A percentile compares a stretch with the other conserved stretches of the same genome.
phyloP scores from a whole-genome alignment of 1,140 invertebrate species.

The Telenomus remus region DNA sequence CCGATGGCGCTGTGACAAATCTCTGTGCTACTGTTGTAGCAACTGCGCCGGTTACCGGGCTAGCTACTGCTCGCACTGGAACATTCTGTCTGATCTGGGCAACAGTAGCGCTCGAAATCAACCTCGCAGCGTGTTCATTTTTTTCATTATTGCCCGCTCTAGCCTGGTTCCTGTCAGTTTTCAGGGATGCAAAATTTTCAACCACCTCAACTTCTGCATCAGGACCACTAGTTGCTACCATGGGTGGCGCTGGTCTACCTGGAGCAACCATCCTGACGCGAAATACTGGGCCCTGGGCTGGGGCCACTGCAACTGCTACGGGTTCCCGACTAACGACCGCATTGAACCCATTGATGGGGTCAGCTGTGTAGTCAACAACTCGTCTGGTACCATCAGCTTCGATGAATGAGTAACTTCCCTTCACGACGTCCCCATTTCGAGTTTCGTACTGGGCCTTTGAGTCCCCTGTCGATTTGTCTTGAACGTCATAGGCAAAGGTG shows the following conservation, averaged over 20 bases:
- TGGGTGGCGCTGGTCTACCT: slow-evolving; percentile 38
- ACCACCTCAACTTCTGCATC: slow-evolving; percentile 72
- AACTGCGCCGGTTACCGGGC: slow-evolving; percentile 5
- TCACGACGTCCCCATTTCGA: slow-evolving; percentile 79
- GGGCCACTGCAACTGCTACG: slow-evolving; percentile 61
- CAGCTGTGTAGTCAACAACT: slow-evolving; percentile 84
- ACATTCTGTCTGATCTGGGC: slow-evolving; percentile 33
- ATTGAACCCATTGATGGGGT: slow-evolving; percentile 83
- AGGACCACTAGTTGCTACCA: slow-evolving; percentile 64
- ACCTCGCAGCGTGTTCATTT: not conserved
- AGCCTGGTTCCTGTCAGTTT: not conserved
- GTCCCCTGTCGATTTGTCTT: slow-evolving; percentile 77
- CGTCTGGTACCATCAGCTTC: slow-evolving; percentile 80
- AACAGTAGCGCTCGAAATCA: slow-evolving; percentile 6
- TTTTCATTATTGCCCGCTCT: not conserved
- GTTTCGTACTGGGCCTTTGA: slow-evolving; percentile 80
- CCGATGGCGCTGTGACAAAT: slow-evolving; percentile 47
- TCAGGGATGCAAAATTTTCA: slow-evolving; percentile 56
- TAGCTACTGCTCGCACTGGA: slow-evolving; percentile 49
- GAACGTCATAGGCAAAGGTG: slow-evolving; percentile 71
- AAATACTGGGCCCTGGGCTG: slow-evolving; percentile 50
- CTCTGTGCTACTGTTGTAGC: slow-evolving; percentile 30
- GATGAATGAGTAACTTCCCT: slow-evolving; percentile 78
- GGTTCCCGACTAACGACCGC: slow-evolving; percentile 80
- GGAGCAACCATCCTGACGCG: not conserved